Evolutionary conservation across 2,113 vertebrate species (phyloP).

Genomic region (Chloebia gouldiae): DNA sequence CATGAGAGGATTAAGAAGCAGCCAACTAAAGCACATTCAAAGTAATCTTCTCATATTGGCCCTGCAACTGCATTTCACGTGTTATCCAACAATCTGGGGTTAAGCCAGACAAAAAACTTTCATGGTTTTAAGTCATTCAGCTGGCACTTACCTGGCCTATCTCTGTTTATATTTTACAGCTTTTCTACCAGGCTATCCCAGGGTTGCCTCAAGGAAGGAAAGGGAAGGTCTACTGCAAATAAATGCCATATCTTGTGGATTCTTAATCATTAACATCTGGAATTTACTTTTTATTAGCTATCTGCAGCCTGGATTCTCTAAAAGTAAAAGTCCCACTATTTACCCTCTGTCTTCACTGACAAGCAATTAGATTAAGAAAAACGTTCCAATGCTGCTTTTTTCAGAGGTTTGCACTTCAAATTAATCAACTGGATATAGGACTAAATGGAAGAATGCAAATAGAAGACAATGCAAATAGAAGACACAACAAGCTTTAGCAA

Average conservation of each 20-base stretch:
- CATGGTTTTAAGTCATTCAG: background rate
- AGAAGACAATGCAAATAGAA: background rate
- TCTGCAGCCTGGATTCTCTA: background rate
- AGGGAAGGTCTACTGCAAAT: slow-evolving; percentile 7
- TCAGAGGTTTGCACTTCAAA: background rate
- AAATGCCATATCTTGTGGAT: background rate
- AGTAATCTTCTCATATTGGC: background rate
- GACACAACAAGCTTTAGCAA: background rate
- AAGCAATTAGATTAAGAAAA: background rate
- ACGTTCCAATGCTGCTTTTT: background rate
- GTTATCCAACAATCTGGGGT: background rate
- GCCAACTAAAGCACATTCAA: background rate
- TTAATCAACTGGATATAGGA: background rate
- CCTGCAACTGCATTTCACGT: background rate
- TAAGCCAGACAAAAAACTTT: background rate
- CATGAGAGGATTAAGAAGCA: background rate
- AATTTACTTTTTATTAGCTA: background rate
- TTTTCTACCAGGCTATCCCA: background rate
- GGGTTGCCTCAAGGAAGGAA: background rate
- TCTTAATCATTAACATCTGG: background rate
- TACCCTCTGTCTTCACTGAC: background rate
- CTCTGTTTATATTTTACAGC: background rate
- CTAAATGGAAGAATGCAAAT: background rate
- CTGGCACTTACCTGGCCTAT: background rate
- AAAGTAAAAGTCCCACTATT: background rate